A percentile compares a stretch with the other conserved stretches of the same genome.
Conservation (phyloP, 2,888 invertebrate species). For the Diadegma fenestrale region DNA sequence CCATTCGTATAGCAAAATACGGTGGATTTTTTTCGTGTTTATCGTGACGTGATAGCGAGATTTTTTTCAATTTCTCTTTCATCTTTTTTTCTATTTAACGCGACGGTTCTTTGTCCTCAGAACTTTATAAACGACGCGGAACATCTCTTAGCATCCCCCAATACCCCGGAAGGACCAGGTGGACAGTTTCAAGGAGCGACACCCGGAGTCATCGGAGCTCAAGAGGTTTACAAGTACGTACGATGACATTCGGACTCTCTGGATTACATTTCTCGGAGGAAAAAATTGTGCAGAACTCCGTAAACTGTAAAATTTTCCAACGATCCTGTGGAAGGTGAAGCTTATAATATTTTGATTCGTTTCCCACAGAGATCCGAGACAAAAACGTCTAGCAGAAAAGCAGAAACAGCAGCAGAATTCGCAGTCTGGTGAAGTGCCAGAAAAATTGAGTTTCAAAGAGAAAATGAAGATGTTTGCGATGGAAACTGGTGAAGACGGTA, state of each 20-base stretch:
- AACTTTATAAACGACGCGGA: constrained; percentile 93
- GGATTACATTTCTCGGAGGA: background rate
- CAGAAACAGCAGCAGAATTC: constrained; percentile 88
- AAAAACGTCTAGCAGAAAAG: constrained; percentile 94
- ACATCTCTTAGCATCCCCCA: constrained; percentile 91
- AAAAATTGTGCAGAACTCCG: background rate
- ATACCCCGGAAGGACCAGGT: constrained; percentile 88
- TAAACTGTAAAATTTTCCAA: background rate
- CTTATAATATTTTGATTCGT: background rate
- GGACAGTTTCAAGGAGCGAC: constrained; percentile 88
- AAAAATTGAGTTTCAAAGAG: constrained; percentile 98
- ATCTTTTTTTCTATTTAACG: constrained; percentile 7
- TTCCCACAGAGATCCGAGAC: constrained; percentile 92
- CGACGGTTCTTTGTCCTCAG: constrained; percentile 84
- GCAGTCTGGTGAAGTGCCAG: constrained; percentile 90
- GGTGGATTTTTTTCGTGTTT: constrained; percentile 63
- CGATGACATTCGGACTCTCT: background rate
- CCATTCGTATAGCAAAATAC: constrained; percentile 57
- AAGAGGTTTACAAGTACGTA: constrained; percentile 96
- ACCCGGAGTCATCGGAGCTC: constrained; percentile 98
- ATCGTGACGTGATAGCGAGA: constrained; percentile 51
- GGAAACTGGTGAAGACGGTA: constrained; percentile 96
- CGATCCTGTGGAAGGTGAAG: background rate
- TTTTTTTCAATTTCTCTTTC: constrained; percentile 36
- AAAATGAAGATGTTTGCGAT: constrained; percentile 99